Evolutionary conservation across 2,113 vertebrate species (phyloP).

Genomic region (Garra rufa): DNA sequence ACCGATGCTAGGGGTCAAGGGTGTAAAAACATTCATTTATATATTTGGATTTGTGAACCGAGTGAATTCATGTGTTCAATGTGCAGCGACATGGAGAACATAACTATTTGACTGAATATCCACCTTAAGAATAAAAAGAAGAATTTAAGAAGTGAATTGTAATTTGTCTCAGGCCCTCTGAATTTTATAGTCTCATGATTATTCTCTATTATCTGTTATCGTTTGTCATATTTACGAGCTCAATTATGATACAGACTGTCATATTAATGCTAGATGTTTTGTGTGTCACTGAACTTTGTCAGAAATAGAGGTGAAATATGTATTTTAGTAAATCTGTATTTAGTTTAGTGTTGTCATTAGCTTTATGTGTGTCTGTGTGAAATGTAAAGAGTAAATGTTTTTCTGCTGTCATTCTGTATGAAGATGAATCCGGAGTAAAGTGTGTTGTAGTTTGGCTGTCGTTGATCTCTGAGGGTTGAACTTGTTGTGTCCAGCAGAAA

Average conservation of each 20-base stretch:
- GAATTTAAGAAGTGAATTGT: too few relatives aligned
- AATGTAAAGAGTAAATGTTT: too few relatives aligned
- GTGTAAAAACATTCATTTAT: neutral
- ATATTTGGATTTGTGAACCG: neutral
- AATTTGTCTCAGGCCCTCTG: neutral
- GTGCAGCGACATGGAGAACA: neutral
- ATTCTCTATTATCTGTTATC: neutral
- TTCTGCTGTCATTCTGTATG: too few relatives aligned
- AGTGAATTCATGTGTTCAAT: neutral
- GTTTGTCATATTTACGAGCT: neutral
- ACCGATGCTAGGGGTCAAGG: neutral
- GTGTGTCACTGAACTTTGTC: neutral
- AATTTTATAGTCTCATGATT: neutral
- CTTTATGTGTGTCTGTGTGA: neutral
- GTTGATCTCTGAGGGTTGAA: neutral
- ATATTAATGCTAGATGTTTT: neutral
- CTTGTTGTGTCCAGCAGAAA: conserved; percentile 76
- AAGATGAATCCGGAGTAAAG: too few relatives aligned
- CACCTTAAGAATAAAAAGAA: too few relatives aligned
- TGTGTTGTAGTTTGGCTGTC: too few relatives aligned
- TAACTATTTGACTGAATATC: too few relatives aligned
- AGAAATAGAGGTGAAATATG: too few relatives aligned
- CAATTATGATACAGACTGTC: too few relatives aligned
- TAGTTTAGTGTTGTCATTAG: neutral
- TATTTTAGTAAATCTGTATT: too few relatives aligned